These are phyloP conservation scores for Chrysopa pallens DNA, from an alignment of 1,140 invertebrate species.

Conservation along the genomic window DNA sequence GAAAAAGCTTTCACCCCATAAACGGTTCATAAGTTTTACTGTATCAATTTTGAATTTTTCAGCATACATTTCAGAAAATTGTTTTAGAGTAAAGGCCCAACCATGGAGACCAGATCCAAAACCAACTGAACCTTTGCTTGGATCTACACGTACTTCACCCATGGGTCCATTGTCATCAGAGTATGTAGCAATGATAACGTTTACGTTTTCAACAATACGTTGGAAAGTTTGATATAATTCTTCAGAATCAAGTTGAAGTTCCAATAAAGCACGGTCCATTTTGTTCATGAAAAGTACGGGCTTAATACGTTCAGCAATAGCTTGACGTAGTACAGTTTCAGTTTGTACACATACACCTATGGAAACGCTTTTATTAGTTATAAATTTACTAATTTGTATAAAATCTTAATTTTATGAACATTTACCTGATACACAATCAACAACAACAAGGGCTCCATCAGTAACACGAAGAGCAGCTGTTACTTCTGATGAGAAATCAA, in stretches of 20 bases:
- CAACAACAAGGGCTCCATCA: conserved; percentile 96
- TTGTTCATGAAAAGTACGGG: conserved; percentile 99
- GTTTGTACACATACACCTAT: conserved; percentile 98
- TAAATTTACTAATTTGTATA: neutral
- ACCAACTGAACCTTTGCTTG: conserved; percentile 94
- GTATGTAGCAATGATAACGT: conserved; percentile 99
- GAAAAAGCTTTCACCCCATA: conserved; percentile 99
- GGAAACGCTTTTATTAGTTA: conserved; percentile 7
- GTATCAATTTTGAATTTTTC: conserved; percentile 97
- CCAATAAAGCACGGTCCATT: conserved; percentile 94
- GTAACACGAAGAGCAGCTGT: conserved; percentile 97
- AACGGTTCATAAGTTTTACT: conserved; percentile 88
- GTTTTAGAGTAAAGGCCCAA: conserved; percentile 99
- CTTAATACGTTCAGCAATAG: conserved; percentile 97
- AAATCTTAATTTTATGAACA: neutral
- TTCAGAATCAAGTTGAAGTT: conserved; percentile 88
- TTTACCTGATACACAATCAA: conserved; percentile 96
- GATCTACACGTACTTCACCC: conserved; percentile 93
- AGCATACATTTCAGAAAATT: conserved; percentile 98
- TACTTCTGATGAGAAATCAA: conserved; percentile 98
- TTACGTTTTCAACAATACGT: conserved; percentile 98
- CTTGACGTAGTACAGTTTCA: conserved; percentile 96
- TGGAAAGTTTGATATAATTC: conserved; percentile 99
- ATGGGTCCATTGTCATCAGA: conserved; percentile 93
- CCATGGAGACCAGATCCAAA: conserved; percentile 98